Base-by-base conservation (phyloP, 2,797 vertebrate species). In the Knipowitschia caucasica region DNA sequence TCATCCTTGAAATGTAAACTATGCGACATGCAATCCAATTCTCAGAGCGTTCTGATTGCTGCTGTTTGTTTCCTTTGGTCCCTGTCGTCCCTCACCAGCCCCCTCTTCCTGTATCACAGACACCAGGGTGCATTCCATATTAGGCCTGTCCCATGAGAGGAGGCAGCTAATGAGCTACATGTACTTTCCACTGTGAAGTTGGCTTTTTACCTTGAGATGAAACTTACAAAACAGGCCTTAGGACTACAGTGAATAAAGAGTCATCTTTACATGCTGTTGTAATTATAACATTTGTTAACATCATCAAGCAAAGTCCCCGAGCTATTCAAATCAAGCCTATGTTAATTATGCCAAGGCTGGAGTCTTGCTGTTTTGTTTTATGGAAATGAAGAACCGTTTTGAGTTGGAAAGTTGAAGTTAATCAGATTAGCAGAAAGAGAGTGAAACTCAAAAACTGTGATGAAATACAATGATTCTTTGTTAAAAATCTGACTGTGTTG, bases 131-230 rank as follows among this genome's bases (percentile, higher is more conserved):
- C 59, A 62, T 77, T 66, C 66, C 46, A 56, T 78, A 67, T 43
- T 52, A 49, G 56, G 69, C 11, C 29, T 50, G 27, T 76, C 74
- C 75, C 83, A 44, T 10, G 62, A 78, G 80, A 76, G 62, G 17
- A 52, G 50, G 53, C 62, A 26, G 74, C 65, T 86, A 85, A 86
- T 82, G 83, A 86, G 77, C 81, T 69, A 47, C 64, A 65, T 61
- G 60, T 58, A 63, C 51, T 69, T 70, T 73, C 74, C 50, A 71
- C 42, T 69, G 44, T 68, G 62, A 75, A 77, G 70, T 62, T 57
- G 42, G 20, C 62, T 42, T 63, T 72, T 75, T 80, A 82, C 71
- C 65, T 79, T 83, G 60, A 76, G 66, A 77, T 73, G 30, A 35
- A 33, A 64, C 53, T 54, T 51, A 36, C 34, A 68, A 29, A 43